Evolutionary conservation across 2,888 invertebrate species (phyloP).

Genomic region (Daptonema setosum): DNA sequence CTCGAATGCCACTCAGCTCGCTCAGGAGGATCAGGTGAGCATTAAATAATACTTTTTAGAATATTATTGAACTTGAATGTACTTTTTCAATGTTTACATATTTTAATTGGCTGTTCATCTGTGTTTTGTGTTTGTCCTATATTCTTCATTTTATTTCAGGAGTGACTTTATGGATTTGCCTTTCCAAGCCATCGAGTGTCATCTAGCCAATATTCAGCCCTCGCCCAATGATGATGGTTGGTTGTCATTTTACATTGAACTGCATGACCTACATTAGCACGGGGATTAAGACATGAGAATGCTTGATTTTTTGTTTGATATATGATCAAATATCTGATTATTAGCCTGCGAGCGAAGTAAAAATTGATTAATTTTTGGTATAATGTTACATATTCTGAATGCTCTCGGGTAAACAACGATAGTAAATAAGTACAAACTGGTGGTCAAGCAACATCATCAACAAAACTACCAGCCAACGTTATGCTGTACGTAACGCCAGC

Average conservation of each 20-base stretch:
- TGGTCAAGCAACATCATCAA: no score
- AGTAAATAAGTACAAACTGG: no score
- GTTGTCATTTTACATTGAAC: not conserved
- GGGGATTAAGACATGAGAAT: no score
- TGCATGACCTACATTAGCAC: not conserved
- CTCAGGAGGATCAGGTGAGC: constrained; percentile 58
- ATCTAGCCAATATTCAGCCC: constrained; percentile 66
- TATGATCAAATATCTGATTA: not conserved
- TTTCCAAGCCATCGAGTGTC: constrained; percentile 88
- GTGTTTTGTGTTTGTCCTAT: not conserved
- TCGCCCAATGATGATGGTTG: constrained; percentile 38
- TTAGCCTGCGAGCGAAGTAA: not conserved
- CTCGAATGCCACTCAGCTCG: constrained; percentile 48
- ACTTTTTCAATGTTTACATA: no score
- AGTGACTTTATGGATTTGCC: constrained; percentile 78
- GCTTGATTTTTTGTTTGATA: not conserved
- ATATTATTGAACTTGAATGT: no score
- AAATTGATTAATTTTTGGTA: no score
- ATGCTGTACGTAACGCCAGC: no score
- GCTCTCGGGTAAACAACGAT: no score
- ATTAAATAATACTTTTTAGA: no score
- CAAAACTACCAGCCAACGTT: no score
- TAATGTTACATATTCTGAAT: no score
- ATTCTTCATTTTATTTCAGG: constrained; percentile 29
- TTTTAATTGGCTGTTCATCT: not conserved